Conservation (phyloP, 2,797 vertebrate genomes). For the Poeciliopsis gracilis region DNA sequence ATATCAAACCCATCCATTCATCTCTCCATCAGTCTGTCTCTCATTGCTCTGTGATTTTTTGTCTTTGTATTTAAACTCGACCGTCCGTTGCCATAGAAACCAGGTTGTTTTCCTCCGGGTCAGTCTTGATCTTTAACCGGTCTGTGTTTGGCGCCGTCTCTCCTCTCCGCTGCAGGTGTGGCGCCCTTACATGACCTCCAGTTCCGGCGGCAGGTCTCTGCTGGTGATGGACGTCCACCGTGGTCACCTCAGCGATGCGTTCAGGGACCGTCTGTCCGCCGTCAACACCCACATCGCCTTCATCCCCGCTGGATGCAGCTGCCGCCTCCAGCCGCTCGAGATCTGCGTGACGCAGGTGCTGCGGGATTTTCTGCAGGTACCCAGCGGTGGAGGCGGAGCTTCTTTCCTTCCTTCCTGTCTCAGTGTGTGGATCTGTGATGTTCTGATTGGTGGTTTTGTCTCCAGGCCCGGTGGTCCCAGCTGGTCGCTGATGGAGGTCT, state of each 20-base stretch:
- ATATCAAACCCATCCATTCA: too few species aligned
- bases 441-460: neutral
- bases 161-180: slow-evolving; percentile 64
- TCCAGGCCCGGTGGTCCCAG: slow-evolving; percentile 88
- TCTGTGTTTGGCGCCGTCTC: neutral
- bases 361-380: slow-evolving; percentile 83
- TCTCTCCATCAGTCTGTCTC: neutral
- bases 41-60: neutral
- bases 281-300: slow-evolving; percentile 76
- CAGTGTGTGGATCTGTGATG: neutral
- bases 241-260: slow-evolving; percentile 79
- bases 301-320: slow-evolving; percentile 86
- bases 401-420: neutral
- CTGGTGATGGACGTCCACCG: slow-evolving; percentile 87
- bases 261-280: slow-evolving; percentile 75
- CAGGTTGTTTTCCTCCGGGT: neutral
- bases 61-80: neutral
- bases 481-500: slow-evolving; percentile 74
- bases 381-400: neutral
- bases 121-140: neutral
- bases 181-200: slow-evolving; percentile 69
- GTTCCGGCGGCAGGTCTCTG: slow-evolving; percentile 74
- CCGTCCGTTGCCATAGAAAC: neutral
- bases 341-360: slow-evolving; percentile 87
- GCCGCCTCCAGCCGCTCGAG: slow-evolving; percentile 87